Conservation (phyloP, 2,113 vertebrate species). For the Aptenodytes patagonicus region DNA sequence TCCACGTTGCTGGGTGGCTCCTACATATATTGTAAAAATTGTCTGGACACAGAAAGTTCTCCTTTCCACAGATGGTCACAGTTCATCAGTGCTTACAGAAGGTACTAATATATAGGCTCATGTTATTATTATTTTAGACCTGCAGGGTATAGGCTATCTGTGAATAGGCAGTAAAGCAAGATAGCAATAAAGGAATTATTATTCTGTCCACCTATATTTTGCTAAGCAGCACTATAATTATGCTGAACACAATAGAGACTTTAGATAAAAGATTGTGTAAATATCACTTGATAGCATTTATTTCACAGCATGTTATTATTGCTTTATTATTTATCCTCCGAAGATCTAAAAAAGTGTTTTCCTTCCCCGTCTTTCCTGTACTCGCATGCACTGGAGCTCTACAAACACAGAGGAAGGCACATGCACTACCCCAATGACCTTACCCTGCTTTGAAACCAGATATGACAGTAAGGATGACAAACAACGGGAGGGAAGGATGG, state of each 20-base stretch:
- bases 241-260: background rate
- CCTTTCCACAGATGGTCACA: background rate
- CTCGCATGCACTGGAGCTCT: background rate
- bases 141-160: background rate
- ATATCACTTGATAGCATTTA: constrained; percentile 4
- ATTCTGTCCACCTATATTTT: background rate
- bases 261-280: background rate
- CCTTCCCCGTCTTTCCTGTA: background rate
- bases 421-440: background rate
- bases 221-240: background rate
- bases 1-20: background rate
- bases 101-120: background rate
- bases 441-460: constrained; percentile 44
- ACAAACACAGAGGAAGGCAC: background rate
- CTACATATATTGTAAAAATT: background rate
- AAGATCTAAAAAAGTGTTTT: background rate
- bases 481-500: constrained; percentile 23
- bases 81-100: background rate
- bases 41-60: background rate
- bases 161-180: background rate
- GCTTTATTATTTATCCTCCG: constrained; percentile 4
- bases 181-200: background rate
- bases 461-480: constrained; percentile 46
- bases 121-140: background rate
- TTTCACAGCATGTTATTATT: constrained; percentile 15